These are phyloP conservation scores for Cataglyphis albicans DNA, from an alignment of 2,888 invertebrate species.

Conservation along the genomic window DNA sequence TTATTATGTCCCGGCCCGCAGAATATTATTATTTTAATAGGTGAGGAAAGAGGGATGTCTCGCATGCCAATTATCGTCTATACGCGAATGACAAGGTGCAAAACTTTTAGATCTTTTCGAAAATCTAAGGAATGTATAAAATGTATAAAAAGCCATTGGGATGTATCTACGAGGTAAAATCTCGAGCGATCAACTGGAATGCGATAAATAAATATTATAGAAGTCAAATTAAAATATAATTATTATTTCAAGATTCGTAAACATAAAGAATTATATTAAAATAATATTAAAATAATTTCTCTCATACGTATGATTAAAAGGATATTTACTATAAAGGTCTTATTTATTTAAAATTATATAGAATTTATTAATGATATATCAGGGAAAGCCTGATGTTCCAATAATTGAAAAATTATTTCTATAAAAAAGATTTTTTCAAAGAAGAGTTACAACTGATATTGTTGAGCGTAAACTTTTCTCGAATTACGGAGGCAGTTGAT, in stretches of 20 bases:
- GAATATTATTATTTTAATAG: conserved; percentile 42
- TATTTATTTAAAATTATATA: neutral
- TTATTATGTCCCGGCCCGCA: conserved; percentile 7
- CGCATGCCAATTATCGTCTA: conserved; percentile 59
- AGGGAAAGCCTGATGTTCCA: neutral
- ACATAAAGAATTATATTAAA: neutral
- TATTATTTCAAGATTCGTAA: neutral
- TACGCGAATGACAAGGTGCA: conserved; percentile 49
- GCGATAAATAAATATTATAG: neutral
- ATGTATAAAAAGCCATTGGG: neutral
- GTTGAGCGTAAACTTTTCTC: neutral
- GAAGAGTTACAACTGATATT: neutral
- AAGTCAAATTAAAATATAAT: neutral
- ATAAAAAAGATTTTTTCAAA: neutral
- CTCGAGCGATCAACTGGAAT: neutral
- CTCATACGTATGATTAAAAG: neutral
- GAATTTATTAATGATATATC: neutral
- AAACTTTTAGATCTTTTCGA: neutral
- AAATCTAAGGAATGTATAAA: conserved; percentile 11
- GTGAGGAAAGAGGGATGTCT: neutral
- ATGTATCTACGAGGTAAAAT: neutral
- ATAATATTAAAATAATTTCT: neutral
- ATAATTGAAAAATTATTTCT: neutral
- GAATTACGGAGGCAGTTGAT: neutral
- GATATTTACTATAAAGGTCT: neutral